phyloP scores from a whole-genome alignment of 2,888 invertebrate genomes.

The Busseola fusca region DNA sequence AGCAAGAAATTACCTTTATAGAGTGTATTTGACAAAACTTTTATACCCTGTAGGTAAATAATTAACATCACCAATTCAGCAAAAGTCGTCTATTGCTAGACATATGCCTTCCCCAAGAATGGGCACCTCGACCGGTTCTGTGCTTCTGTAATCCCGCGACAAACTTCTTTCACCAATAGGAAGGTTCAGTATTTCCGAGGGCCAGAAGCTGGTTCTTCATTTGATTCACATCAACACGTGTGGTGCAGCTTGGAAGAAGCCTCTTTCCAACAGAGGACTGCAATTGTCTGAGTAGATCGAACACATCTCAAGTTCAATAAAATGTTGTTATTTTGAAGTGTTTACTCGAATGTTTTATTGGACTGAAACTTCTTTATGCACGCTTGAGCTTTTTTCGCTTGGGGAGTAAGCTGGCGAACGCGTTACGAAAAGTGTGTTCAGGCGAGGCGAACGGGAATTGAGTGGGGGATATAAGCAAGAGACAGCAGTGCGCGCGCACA shows the following conservation, averaged over 20 bases:
- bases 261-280: too few relatives aligned
- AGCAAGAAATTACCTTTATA: not conserved
- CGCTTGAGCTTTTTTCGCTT: too few relatives aligned
- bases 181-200: not conserved
- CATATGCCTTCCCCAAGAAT: not conserved
- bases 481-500: too few relatives aligned
- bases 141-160: not conserved
- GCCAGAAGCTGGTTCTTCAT: not conserved
- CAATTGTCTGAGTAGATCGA: too few relatives aligned
- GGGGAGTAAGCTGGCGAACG: too few relatives aligned
- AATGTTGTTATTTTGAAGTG: slow-evolving; percentile 7
- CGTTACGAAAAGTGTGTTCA: too few relatives aligned
- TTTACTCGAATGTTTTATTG: slow-evolving; percentile 3
- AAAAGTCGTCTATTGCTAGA: not conserved
- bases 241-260: too few relatives aligned
- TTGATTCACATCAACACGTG: not conserved
- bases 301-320: slow-evolving; percentile 5
- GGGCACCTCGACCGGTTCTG: not conserved
- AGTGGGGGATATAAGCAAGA: too few relatives aligned
- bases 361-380: too few relatives aligned
- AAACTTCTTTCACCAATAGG: not conserved
- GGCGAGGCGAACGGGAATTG: too few relatives aligned
- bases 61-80: not conserved
- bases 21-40: not conserved
- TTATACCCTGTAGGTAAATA: not conserved